Base-by-base conservation (phyloP, 2,888 invertebrate genomes). In the Phengaris arion region DNA sequence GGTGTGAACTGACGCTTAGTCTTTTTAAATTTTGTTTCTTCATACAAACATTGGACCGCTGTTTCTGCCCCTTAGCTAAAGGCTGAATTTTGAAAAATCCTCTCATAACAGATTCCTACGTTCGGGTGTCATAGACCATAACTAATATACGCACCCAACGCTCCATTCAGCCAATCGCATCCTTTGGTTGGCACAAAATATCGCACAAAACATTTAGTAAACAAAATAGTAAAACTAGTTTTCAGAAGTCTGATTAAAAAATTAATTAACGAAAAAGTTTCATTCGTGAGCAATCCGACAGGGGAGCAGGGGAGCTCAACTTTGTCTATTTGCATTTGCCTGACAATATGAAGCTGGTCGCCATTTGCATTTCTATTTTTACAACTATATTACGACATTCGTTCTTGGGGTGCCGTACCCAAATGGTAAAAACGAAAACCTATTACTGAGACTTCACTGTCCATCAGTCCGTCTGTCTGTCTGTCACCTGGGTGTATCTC, bases 261-360 rank as follows among this genome's bases (percentile, higher is more conserved):
- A 55, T 55, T 55, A 55, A 55, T 55, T 55, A 55, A 55, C 55
- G 13, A 55, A 55, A 55, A 55, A 55, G 55, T 7, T 35, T 1
- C 6, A n/a, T 55, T 55, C 55, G 55, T 13, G 13, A 13, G 55
- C 55, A n/a, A 7, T n/a, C 13, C n/a, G 13, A 13, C 55, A 55
- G 55, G 55, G 55, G 55, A n/a, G 55, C 55, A 55, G 55, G 55
- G 55, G 55, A n/a, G 55, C n/a, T 55, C 55, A 55, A n/a, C 55
- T 55, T 55, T 55, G 55, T 55, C 55, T 35, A 35, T 55, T 55
- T 55, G 13, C n/a, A 13, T 55, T 55, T 55, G 7, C n/a, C 55
- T 55, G 55, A 13, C 55, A 55, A 55, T 55, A 55, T 55, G 13
- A 55, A 55, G 55, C 55, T 13, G 55, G 55, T 55, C 13, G n/a